Evolutionary conservation across 2,888 invertebrate genomes (phyloP).

Genomic region (Tuta absoluta): DNA sequence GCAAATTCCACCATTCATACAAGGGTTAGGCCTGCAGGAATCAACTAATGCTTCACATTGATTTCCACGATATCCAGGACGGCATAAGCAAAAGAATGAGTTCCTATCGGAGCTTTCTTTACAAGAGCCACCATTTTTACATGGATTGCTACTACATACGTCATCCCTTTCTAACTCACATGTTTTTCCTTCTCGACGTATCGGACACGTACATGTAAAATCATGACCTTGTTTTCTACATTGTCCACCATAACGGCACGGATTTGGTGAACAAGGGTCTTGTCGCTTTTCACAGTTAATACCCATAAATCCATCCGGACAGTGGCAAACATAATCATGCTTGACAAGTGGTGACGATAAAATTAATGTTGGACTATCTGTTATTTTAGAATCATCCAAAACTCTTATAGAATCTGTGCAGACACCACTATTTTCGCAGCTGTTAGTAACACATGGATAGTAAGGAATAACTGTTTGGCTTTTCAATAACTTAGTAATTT

Average conservation of each 20-base stretch:
- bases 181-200: constrained; percentile 88
- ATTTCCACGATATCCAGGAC: constrained; percentile 94
- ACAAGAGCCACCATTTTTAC: constrained; percentile 95
- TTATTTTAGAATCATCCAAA: constrained; percentile 86
- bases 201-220: constrained; percentile 91
- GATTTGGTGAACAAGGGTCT: constrained; percentile 95
- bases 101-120: constrained; percentile 93
- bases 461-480: constrained; percentile 85
- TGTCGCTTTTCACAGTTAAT: constrained; percentile 90
- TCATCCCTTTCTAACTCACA: constrained; percentile 93
- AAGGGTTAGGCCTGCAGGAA: constrained; percentile 96
- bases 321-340: constrained; percentile 90
- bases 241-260: constrained; percentile 91
- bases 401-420: constrained; percentile 88
- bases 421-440: constrained; percentile 89
- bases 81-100: constrained; percentile 94
- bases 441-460: constrained; percentile 86
- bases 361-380: constrained; percentile 90
- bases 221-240: constrained; percentile 92
- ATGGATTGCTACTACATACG: constrained; percentile 92
- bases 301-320: constrained; percentile 92
- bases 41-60: constrained; percentile 94
- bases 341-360: constrained; percentile 90
- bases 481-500: constrained; percentile 84
- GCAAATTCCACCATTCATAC: constrained; percentile 93